These are phyloP conservation scores for Atta colombica DNA, from an alignment of 1,140 invertebrate genomes.

Conservation along the genomic window DNA sequence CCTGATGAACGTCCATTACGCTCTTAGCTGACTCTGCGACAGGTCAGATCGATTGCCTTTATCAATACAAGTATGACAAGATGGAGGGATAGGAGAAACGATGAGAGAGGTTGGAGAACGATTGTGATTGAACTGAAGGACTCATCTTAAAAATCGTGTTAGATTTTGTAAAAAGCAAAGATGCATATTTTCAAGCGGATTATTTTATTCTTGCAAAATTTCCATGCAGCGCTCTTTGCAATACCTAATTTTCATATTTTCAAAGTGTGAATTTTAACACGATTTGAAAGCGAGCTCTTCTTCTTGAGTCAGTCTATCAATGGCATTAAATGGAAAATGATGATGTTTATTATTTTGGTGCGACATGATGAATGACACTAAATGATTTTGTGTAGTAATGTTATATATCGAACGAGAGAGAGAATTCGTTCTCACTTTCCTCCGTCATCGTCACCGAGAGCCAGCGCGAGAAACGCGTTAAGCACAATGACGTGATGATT, in stretches of 20 bases:
- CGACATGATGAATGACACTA: background rate
- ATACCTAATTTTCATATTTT: background rate
- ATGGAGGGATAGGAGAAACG: background rate
- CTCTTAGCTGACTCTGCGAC: slow-evolving; percentile 85
- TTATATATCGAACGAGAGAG: background rate
- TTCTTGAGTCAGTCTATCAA: background rate
- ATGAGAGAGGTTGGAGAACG: slow-evolving; percentile 55
- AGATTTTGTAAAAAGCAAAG: background rate
- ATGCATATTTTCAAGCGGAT: background rate
- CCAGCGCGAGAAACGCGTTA: slow-evolving; percentile 44
- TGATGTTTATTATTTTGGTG: background rate
- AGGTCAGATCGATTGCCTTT: slow-evolving; percentile 41
- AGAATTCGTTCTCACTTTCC: slow-evolving; percentile 50
- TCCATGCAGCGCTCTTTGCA: too few species aligned
- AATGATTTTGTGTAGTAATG: background rate
- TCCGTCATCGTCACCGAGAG: slow-evolving; percentile 47
- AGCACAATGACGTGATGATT: slow-evolving; percentile 56
- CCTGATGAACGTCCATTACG: slow-evolving; percentile 76
- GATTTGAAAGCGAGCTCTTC: slow-evolving; percentile 14
- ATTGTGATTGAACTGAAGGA: slow-evolving; percentile 15
- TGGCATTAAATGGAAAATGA: background rate
- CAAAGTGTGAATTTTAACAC: background rate
- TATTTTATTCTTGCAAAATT: background rate
- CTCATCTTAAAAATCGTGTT: background rate
- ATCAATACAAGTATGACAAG: slow-evolving; percentile 2